Conservation (phyloP, 2,888 invertebrate genomes). For the Chesias legatella region DNA sequence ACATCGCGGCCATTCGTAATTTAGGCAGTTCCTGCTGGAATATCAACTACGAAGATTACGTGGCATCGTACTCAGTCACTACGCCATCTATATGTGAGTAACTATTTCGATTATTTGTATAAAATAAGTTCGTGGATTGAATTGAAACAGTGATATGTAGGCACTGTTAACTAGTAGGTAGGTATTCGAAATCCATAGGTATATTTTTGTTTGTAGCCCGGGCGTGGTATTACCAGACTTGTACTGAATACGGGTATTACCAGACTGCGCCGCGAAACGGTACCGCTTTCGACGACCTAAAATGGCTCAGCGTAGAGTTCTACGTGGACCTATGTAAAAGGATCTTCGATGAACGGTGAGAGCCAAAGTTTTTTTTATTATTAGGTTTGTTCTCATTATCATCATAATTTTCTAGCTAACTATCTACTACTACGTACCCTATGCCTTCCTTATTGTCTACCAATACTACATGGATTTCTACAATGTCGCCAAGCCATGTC, state of each 20-base stretch:
- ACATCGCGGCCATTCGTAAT: slow-evolving; percentile 40
- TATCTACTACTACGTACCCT: too few species aligned
- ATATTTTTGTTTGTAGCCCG: slow-evolving; percentile 70
- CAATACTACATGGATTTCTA: too few species aligned
- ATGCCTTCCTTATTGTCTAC: too few species aligned
- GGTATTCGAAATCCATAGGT: too few species aligned
- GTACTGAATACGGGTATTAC: slow-evolving; percentile 92
- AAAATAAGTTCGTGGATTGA: too few species aligned
- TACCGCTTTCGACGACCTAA: slow-evolving; percentile 60
- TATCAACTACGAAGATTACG: slow-evolving; percentile 40
- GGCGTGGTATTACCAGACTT: slow-evolving; percentile 92
- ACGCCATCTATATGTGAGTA: slow-evolving; percentile 49
- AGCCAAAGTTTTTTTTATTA: too few species aligned
- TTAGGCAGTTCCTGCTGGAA: slow-evolving; percentile 42
- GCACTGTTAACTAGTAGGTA: too few species aligned
- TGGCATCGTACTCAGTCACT: slow-evolving; percentile 34
- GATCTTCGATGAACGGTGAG: slow-evolving; percentile 51
- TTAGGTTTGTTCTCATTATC: too few species aligned
- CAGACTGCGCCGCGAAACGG: slow-evolving; percentile 81
- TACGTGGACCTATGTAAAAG: slow-evolving; percentile 61
- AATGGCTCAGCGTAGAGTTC: slow-evolving; percentile 60
- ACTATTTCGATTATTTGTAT: background rate
- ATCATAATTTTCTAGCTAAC: too few species aligned
- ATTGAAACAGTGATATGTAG: too few species aligned
- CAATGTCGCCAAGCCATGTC: too few species aligned